A percentile compares a stretch with the other conserved stretches of the same genome.
phyloP scores from a whole-genome alignment of 2,797 vertebrate genomes.

The Falco naumanni region DNA sequence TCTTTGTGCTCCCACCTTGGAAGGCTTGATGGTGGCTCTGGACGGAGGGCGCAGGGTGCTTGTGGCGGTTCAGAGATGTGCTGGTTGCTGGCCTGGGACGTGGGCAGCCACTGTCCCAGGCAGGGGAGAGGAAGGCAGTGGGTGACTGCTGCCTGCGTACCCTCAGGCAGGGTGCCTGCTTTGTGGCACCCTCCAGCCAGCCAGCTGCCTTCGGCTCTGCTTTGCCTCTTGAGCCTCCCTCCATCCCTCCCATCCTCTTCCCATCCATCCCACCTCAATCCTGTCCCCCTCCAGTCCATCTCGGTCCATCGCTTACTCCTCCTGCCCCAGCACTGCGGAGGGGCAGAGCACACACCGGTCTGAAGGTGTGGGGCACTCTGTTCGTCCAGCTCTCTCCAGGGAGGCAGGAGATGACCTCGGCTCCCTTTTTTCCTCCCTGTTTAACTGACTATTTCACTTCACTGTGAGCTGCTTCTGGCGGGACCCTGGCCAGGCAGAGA shows the following conservation, averaged over 20 bases:
- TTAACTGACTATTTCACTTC: not conserved
- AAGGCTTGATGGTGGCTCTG: not conserved
- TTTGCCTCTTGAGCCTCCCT: not conserved
- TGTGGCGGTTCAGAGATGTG: accelerated
- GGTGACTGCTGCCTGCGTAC: not conserved
- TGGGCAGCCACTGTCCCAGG: not conserved
- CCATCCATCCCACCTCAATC: not conserved
- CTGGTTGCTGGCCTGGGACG: not conserved
- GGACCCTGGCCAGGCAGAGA: not conserved
- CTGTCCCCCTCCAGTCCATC: no score
- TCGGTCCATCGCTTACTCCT: not conserved
- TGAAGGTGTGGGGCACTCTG: not conserved
- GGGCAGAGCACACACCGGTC: not conserved
- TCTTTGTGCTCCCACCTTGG: not conserved
- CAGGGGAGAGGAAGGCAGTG: not conserved
- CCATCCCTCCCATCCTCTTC: no score
- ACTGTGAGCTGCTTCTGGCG: not conserved
- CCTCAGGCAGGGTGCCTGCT: no score
- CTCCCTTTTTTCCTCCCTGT: not conserved
- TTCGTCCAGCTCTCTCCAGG: not conserved
- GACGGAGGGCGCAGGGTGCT: not conserved
- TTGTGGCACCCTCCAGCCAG: not conserved
- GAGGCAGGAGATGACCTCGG: not conserved
- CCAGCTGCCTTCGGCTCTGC: not conserved
- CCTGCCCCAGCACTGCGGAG: not conserved